Percentiles rank a stretch among this genome's conserved stretches.
Evolutionary conservation across 2,888 invertebrate species (phyloP).

Genomic region (Heliothis peltigera): DNA sequence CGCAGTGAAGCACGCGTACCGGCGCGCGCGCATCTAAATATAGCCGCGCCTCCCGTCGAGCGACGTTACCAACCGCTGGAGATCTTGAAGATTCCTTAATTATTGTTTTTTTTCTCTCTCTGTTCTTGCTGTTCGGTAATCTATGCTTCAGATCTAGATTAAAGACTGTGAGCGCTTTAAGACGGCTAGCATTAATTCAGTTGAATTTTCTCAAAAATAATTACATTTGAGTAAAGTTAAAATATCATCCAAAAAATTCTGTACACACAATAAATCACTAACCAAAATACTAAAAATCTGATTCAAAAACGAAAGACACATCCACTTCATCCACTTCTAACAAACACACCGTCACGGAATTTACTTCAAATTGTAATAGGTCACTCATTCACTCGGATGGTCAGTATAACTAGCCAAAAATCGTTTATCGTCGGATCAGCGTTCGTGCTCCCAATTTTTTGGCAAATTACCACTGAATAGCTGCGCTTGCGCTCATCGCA

Average conservation of each 20-base stretch:
- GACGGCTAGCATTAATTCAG: slow-evolving; percentile 10
- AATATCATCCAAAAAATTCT: no score
- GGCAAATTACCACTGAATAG: slow-evolving; percentile 53
- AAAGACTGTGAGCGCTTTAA: slow-evolving; percentile 26
- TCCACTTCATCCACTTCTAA: slow-evolving; percentile 5
- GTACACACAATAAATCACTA: background rate
- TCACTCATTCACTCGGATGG: slow-evolving; percentile 28
- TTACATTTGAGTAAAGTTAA: no score
- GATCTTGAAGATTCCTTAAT: slow-evolving; percentile 85
- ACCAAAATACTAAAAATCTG: slow-evolving; percentile 1
- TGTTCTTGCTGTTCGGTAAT: slow-evolving; percentile 49
- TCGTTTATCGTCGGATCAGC: slow-evolving; percentile 12
- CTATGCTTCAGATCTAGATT: slow-evolving; percentile 42
- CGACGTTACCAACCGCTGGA: slow-evolving; percentile 77
- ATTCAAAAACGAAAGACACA: slow-evolving; percentile 4
- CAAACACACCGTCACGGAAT: slow-evolving; percentile 22
- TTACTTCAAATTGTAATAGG: slow-evolving; percentile 21
- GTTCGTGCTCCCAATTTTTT: slow-evolving; percentile 27
- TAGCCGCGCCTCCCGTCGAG: slow-evolving; percentile 85
- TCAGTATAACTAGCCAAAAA: slow-evolving; percentile 27
- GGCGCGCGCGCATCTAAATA: slow-evolving; percentile 84
- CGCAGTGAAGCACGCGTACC: slow-evolving; percentile 76
- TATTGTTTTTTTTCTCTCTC: slow-evolving; percentile 62
- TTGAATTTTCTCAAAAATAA: background rate
- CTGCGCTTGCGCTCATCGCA: slow-evolving; percentile 31